phyloP scores from a whole-genome alignment of 2,888 invertebrate genomes.

The Tenthredo distinguenda region DNA sequence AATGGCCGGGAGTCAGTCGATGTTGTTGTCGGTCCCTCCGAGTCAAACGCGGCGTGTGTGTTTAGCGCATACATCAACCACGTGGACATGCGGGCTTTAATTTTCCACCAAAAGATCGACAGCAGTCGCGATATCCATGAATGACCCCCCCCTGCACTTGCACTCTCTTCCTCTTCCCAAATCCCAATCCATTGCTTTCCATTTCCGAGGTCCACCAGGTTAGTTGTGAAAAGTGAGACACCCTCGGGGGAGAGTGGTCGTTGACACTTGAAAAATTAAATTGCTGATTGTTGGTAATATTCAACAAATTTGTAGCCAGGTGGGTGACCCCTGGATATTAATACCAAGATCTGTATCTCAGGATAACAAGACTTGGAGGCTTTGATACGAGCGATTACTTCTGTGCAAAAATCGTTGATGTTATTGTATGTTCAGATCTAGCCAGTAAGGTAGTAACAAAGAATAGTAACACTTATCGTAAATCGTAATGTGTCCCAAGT shows the following conservation, averaged over 20 bases:
- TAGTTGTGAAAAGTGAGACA: neutral
- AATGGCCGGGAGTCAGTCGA: neutral
- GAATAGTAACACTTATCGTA: slow-evolving; percentile 1
- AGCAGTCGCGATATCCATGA: neutral
- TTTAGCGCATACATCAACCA: neutral
- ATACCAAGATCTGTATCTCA: neutral
- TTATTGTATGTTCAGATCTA: neutral
- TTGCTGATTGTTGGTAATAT: neutral
- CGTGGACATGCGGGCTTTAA: slow-evolving; percentile 15
- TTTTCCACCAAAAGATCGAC: neutral
- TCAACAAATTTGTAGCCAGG: neutral
- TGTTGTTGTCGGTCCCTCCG: slow-evolving; percentile 33
- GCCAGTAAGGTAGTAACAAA: neutral
- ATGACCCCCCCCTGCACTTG: neutral
- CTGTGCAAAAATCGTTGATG: neutral
- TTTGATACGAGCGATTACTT: slow-evolving; percentile 13
- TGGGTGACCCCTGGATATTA: neutral
- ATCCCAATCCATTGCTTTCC: neutral
- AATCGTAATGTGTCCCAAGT: neutral
- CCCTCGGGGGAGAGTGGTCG: neutral
- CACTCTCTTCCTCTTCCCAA: neutral
- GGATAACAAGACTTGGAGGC: neutral
- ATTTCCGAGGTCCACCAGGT: neutral
- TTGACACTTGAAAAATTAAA: neutral
- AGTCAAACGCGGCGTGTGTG: neutral